Base-by-base conservation (phyloP, 2,888 invertebrate genomes). In the Pyrrhia umbra region DNA sequence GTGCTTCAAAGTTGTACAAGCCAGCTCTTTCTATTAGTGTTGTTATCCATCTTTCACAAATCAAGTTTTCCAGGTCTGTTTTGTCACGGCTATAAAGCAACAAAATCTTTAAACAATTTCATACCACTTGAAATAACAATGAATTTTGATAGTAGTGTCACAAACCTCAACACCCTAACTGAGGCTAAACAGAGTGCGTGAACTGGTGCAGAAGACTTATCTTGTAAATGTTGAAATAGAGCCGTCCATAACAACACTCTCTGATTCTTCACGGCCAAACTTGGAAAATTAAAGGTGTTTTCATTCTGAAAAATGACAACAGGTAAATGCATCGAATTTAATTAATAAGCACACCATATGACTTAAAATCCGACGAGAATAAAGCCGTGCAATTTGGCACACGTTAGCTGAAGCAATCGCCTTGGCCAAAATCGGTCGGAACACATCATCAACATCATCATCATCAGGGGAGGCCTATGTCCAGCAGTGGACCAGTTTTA, bases 71-170 rank as follows among this genome's bases (percentile, higher is more conserved):
- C 51, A 98, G 91, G 63, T 96, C 96, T 18, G 95, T 93, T 92
- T 97, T 97, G 79, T 98, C 98, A 16, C 98, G 97, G 79, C 98
- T 98, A 80, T 87, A 95, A 90, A 57, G 23, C 47, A 25, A 64
- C 18, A 5, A 40, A 43, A 16, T 30, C 18, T 0, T 1, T 18
- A 25, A 10, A 23, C 15, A 6, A n/a, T 37, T 21, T 20, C 5
- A 13, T 1, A 34, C 4, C 3, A 2, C 0, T 0, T 34, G 2
- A 4, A 18, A 30, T 1, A 15, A 2, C 6, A 10, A n/a, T 57
- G 10, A 23, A 40, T 40, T 25, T 6, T 6, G n/a, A 42, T 10
- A 51, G 6, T n/a, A 16, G 18, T 1, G 49, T n/a, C 25, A 70
- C 71, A 77, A 89, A 97, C 97, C 97, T 97, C 65, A 97, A 89